These are phyloP conservation scores for Gobiocypris rarus DNA, from an alignment of 2,113 vertebrate genomes.

Conservation along the genomic window DNA sequence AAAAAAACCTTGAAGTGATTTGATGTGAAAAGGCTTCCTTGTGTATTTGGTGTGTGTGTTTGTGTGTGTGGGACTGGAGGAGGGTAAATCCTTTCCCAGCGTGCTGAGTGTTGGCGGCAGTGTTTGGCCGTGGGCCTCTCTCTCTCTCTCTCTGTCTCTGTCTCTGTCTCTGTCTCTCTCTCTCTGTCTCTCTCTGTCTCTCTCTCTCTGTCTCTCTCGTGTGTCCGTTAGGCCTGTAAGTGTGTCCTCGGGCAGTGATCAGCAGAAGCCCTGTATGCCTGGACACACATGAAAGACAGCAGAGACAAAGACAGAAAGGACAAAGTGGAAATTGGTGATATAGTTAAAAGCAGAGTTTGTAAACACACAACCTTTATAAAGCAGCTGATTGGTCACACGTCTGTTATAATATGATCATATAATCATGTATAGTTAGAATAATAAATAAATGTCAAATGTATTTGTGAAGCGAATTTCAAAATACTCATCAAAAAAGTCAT, in stretches of 20 bases:
- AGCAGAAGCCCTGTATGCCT: conserved; percentile 45
- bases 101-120: conserved; percentile 60
- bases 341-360: not conserved
- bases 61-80: conserved; percentile 48
- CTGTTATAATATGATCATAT: too few species aligned
- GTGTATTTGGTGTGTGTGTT: conserved; percentile 38
- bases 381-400: not conserved
- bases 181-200: conserved; percentile 55
- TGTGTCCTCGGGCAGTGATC: conserved; percentile 55
- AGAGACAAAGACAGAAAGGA: conserved; percentile 24
- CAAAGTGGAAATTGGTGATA: conserved; percentile 1
- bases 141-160: conserved; percentile 53
- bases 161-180: conserved; percentile 58
- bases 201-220: conserved; percentile 53
- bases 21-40: conserved; percentile 13
- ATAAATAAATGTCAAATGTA: too few species aligned
- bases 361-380: not conserved
- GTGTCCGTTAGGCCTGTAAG: conserved; percentile 53
- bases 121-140: conserved; percentile 37
- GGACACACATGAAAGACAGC: conserved; percentile 60
- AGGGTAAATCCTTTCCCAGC: conserved; percentile 60
- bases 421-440: too few species aligned
- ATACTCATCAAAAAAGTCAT: too few species aligned
- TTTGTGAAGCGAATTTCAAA: too few species aligned
- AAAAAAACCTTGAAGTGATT: conserved; percentile 35